Evolutionary conservation across 2,797 vertebrate species (phyloP).

Genomic region (Hyperoplus lanceolatus): DNA sequence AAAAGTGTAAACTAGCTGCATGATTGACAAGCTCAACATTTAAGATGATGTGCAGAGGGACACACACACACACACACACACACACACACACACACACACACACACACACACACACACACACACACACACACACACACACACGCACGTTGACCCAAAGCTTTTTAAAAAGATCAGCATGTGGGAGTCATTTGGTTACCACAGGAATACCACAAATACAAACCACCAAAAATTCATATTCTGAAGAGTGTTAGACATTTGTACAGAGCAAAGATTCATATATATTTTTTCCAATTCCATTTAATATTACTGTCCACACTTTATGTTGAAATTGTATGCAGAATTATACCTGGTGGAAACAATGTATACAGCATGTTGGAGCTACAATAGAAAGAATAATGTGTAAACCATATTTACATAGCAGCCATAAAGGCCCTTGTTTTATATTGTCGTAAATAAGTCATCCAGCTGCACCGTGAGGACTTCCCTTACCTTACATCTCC

Average conservation of each 20-base stretch:
- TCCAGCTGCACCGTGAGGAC: background rate
- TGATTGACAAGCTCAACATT: conserved; percentile 37
- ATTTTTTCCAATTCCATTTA: background rate
- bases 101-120: too few species aligned
- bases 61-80: background rate
- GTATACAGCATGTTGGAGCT: background rate
- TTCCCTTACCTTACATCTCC: conserved; percentile 95
- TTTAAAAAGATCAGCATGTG: conserved; percentile 45
- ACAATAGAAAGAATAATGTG: background rate
- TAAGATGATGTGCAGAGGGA: background rate
- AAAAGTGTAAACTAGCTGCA: conserved; percentile 35
- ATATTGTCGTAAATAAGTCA: background rate
- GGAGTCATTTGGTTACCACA: conserved; percentile 65
- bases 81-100: background rate
- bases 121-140: too few species aligned
- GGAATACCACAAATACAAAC: conserved; percentile 47
- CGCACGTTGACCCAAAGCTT: conserved; percentile 43
- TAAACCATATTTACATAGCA: background rate
- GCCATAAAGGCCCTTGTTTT: background rate
- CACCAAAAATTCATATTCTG: conserved; percentile 44
- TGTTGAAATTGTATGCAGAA: background rate
- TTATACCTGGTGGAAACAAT: background rate
- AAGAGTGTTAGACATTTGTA: conserved; percentile 18
- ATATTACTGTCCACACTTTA: background rate
- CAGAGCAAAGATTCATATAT: conserved; percentile 14